Evolutionary conservation across 2,797 vertebrate genomes (phyloP), one percentile per base, ranked within the genome.

Genomic region (Furcifer pardalis): DNA sequence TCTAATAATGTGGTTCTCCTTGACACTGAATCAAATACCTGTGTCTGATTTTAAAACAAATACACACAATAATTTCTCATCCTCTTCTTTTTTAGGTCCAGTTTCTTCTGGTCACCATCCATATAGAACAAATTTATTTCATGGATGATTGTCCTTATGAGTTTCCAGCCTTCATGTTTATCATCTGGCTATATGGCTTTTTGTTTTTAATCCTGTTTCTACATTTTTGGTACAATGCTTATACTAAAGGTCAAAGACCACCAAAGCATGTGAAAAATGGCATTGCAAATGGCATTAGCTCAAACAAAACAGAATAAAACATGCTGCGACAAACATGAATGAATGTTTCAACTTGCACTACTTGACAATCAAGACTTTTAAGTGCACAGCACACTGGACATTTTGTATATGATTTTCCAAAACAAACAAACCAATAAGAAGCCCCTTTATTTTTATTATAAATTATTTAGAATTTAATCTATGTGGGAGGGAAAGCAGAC

Each of bases 141-240:
- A 95, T 98, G 91, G 96, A 97, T 83, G 97, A 99, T 92, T 99
- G 98, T 92, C 92, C 94, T 0, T 99, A 99, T 94, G 96, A 97
- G 93, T 99, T 95, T 88, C 98, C 98, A 52, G 77, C 99, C 92
- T 99, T 99, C 80, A 88, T 98, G 87, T 98, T 98, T 94, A 96
- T 99, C 93, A 98, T 99, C 37, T 95, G 93, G 89, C 81, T 94
- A 13, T 99, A 99, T 0, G 97, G 97, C 63, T 90, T 95, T 84
- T 94, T 98, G 91, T 99, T 99, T 95, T 94, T 99, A 91, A 90
- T 97, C 68, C 96, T 99, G 81, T 99, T 99, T 92, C 96, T 99
- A 83, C 97, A 99, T 94, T 99, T 99, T 95, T 99, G 98, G 98
- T 98, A 99, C 94, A 96, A 98, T 1, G 98, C 98, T 90, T 99